Base-by-base conservation (phyloP, 2,797 vertebrate species). In the Pangasius macronema region DNA sequence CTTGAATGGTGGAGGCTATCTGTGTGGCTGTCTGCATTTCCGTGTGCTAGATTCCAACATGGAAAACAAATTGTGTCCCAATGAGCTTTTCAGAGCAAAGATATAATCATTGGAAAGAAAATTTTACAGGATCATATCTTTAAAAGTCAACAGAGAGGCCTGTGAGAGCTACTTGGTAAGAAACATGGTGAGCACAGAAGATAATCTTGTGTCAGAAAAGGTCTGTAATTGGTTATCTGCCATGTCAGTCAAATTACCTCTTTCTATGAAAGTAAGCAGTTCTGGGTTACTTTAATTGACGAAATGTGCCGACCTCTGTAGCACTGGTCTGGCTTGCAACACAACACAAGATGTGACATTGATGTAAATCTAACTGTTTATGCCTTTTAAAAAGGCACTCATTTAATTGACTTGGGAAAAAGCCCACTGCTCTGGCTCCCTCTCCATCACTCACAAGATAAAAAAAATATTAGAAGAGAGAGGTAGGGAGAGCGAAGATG, bases 351-450 rank as follows among this genome's bases (percentile, higher is more conserved):
- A 65, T 3, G 9, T 67, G 61, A 83, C 61, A 67, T 3, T 67
- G 57, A 8, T 70, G 81, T 83, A 42, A 83, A 83, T 18, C 61
- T 33, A 83, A 83, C 81, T 51, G 61, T 83, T 83, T 83, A 67
- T 83, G 61, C 42, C 61, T 51, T 83, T 83, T 83, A 33, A 83
- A 82, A 83, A 83, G n/a, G 61, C 81, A 83, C 61, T 83, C 81
- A 67, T 51, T 49, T 67, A 51, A 83, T 13, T 83, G 81, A 83
- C 59, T 82, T 82, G 81, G 61, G 81, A 82, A 67, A 49, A 67
- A 30, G 81, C 81, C 61, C 42, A 67, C 33, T 82, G 59, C 24
- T 65, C 61, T 49, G 81, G 61, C 61, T 67, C 80, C 14, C 24
- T 81, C 61, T 33, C 42, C 51, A 67, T 83, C 81, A 67, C 61